Evolutionary conservation across 92 coral and sea anemone genomes (phyloP).

Genomic region (Pocillopora meandrina): DNA sequence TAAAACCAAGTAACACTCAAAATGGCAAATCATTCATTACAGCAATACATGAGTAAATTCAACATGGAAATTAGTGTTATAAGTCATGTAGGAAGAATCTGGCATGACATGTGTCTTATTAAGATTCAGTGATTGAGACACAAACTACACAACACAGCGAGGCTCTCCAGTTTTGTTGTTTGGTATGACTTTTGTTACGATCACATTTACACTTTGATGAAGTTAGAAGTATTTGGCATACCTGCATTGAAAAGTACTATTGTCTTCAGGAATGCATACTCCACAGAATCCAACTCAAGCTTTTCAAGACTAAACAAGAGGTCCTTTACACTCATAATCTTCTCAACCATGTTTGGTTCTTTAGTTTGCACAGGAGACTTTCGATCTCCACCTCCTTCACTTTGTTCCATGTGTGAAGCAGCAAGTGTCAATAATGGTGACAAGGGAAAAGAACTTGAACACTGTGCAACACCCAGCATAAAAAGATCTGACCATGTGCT

Average conservation of each 20-base stretch:
- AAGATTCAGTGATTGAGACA: too few relatives aligned
- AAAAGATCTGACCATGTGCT: slow-evolving; percentile 93
- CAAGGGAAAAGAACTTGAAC: slow-evolving; percentile 82
- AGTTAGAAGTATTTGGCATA: slow-evolving; percentile 25
- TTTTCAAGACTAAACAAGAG: slow-evolving; percentile 89
- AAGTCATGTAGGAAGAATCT: too few relatives aligned
- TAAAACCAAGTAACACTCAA: too few relatives aligned
- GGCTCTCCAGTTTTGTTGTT: too few relatives aligned
- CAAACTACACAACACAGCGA: too few relatives aligned
- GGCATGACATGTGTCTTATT: too few relatives aligned
- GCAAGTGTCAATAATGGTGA: slow-evolving; percentile 86
- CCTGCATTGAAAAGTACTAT: slow-evolving; percentile 96
- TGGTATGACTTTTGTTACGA: too few relatives aligned
- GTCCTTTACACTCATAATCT: slow-evolving; percentile 79
- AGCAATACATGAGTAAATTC: too few relatives aligned
- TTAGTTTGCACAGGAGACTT: slow-evolving; percentile 5
- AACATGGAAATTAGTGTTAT: too few relatives aligned
- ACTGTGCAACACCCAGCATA: slow-evolving; percentile 90
- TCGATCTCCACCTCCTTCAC: slow-evolving; percentile 34
- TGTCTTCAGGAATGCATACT: slow-evolving; percentile 89
- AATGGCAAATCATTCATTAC: too few relatives aligned
- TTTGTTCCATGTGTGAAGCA: slow-evolving; percentile 54
- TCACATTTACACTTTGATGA: neutral
- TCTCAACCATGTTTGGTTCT: slow-evolving; percentile 57
- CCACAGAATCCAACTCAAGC: slow-evolving; percentile 75